These are phyloP conservation scores for Sinocyclocheilus rhinocerous DNA, from an alignment of 2,113 vertebrate genomes.

Conservation along the genomic window DNA sequence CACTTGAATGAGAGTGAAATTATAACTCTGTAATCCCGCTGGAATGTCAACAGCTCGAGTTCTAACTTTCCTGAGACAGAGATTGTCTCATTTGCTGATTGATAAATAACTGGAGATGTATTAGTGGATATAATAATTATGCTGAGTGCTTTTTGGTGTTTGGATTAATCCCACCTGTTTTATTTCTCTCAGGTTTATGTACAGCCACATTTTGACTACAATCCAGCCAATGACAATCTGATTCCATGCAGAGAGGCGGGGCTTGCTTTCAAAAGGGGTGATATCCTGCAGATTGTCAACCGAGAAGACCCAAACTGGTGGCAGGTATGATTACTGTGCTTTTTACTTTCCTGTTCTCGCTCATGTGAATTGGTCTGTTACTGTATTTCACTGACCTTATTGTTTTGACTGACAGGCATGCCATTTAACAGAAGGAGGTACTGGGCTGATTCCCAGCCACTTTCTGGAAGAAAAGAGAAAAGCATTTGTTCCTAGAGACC, in stretches of 20 bases:
- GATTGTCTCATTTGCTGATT: neutral
- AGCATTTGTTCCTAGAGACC: slow-evolving; percentile 95
- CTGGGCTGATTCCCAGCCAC: slow-evolving; percentile 96
- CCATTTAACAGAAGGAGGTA: slow-evolving; percentile 89
- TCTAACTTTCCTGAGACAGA: neutral
- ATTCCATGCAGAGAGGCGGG: slow-evolving; percentile 98
- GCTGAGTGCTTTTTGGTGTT: neutral
- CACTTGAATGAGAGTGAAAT: too few relatives aligned
- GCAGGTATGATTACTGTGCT: slow-evolving; percentile 82
- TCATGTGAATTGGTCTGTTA: neutral
- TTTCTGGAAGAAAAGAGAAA: slow-evolving; percentile 98
- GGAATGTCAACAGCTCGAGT: neutral
- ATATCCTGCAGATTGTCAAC: slow-evolving; percentile 98
- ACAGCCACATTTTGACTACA: slow-evolving; percentile 97
- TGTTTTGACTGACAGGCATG: slow-evolving; percentile 79
- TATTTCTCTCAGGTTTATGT: slow-evolving; percentile 86
- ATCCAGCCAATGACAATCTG: slow-evolving; percentile 91
- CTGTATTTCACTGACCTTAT: neutral
- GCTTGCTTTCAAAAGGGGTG: slow-evolving; percentile 89
- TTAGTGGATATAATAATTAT: neutral
- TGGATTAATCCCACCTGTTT: neutral
- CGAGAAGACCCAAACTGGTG: slow-evolving; percentile 98
- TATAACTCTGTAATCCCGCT: too few relatives aligned
- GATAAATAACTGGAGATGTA: neutral
- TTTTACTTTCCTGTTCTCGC: neutral